Conservation (phyloP, 2,113 vertebrate species). For the Smithornis capensis region DNA sequence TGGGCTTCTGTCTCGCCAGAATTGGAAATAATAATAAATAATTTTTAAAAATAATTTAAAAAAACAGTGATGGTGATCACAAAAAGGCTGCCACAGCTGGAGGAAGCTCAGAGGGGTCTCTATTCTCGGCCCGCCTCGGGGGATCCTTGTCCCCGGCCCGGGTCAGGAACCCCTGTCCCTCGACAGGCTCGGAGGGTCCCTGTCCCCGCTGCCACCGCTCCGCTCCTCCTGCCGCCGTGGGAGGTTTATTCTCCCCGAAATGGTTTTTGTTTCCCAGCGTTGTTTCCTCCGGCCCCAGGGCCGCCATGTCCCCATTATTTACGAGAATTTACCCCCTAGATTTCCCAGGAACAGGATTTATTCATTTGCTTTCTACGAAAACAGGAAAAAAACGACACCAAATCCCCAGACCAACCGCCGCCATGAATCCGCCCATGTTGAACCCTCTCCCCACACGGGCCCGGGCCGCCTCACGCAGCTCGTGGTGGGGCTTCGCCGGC, state of each 20-base stretch:
- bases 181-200: neutral
- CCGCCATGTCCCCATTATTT: neutral
- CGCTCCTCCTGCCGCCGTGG: neutral
- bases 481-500: neutral
- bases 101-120: neutral
- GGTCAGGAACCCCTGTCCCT: neutral
- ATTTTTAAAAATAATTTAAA: neutral
- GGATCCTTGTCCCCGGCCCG: neutral
- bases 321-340: neutral
- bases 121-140: neutral
- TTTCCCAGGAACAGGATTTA: neutral
- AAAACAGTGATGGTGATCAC: neutral
- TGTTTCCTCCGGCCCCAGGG: neutral
- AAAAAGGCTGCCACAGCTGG: neutral
- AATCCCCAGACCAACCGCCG: fast-evolving
- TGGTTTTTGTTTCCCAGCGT: neutral
- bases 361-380: neutral
- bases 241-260: neutral
- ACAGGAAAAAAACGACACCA: fast-evolving
- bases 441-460: neutral
- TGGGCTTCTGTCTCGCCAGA: conserved; percentile 72
- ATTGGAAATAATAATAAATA: conserved; percentile 7
- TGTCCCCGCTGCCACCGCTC: neutral
- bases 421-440: neutral
- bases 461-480: neutral